Evolutionary conservation across 2,797 vertebrate genomes (phyloP).

Genomic region (Pseudochromis fuscus): DNA sequence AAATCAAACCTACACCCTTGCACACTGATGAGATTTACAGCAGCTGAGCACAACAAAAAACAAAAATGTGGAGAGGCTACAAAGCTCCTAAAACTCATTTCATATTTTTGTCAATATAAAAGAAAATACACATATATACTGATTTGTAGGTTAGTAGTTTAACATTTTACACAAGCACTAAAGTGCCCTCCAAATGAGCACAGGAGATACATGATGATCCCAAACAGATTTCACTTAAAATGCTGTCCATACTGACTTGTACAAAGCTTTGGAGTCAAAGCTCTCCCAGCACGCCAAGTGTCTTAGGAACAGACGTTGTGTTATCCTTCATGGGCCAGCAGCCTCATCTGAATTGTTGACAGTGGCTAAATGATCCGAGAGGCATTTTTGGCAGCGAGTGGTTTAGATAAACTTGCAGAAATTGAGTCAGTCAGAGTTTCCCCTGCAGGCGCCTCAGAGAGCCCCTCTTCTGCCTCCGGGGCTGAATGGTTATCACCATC

Average conservation of each 20-base stretch:
- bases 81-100: background rate
- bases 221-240: conserved; percentile 15
- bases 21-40: too few species aligned
- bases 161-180: background rate
- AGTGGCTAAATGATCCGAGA: conserved; percentile 75
- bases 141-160: background rate
- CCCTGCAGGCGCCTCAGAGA: conserved; percentile 32
- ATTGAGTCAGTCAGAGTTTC: conserved; percentile 58
- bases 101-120: background rate
- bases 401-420: conserved; percentile 70
- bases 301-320: conserved; percentile 52
- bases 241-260: conserved; percentile 2
- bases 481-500: conserved; percentile 41
- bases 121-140: background rate
- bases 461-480: conserved; percentile 22
- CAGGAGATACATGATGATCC: conserved; percentile 19
- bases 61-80: background rate
- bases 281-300: conserved; percentile 20
- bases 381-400: conserved; percentile 63
- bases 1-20: too few species aligned
- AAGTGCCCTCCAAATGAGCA: conserved; percentile 2
- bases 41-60: too few species aligned
- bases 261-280: conserved; percentile 27
- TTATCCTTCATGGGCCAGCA: conserved; percentile 73
- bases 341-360: conserved; percentile 73